Evolutionary conservation across 2,113 vertebrate species (phyloP).

Genomic region (Forbesichthys agassizii): DNA sequence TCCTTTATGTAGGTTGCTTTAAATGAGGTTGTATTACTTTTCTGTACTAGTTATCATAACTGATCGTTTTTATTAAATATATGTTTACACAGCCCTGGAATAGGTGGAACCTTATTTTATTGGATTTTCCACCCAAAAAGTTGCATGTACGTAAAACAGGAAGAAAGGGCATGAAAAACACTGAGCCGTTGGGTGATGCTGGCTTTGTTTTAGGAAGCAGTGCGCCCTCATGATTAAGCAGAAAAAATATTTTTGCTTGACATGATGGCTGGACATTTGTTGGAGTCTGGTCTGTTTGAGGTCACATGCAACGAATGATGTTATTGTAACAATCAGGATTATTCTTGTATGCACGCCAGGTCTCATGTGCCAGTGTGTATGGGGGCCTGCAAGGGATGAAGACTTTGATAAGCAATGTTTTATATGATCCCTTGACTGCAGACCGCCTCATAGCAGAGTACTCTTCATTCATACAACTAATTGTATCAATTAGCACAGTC

Average conservation of each 20-base stretch:
- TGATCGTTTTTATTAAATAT: constrained; percentile 12
- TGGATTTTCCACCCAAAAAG: constrained; percentile 31
- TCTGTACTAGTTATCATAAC: constrained; percentile 6
- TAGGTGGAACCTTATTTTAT: constrained; percentile 17
- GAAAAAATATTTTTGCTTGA: constrained; percentile 74
- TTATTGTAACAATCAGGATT: constrained; percentile 66
- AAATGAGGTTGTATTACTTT: background rate
- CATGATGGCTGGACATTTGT: constrained; percentile 60
- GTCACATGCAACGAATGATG: constrained; percentile 37
- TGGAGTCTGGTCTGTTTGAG: constrained; percentile 30
- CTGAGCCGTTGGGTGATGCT: constrained; percentile 52
- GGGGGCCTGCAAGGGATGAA: constrained; percentile 24
- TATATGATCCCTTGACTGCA: constrained; percentile 12
- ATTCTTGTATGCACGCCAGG: constrained; percentile 61
- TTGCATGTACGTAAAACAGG: constrained; percentile 50
- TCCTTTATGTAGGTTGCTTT: background rate
- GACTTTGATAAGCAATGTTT: constrained; percentile 4
- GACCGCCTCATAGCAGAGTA: background rate
- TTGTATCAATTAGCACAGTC: constrained; percentile 10
- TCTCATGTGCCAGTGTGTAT: constrained; percentile 46
- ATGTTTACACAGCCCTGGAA: constrained; percentile 2
- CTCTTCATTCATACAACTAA: background rate
- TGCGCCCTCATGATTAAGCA: constrained; percentile 67
- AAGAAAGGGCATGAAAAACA: constrained; percentile 68
- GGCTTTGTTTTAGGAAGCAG: constrained; percentile 69